Conservation (phyloP, 2,888 invertebrate species). For the Scaptomyza reducta region DNA sequence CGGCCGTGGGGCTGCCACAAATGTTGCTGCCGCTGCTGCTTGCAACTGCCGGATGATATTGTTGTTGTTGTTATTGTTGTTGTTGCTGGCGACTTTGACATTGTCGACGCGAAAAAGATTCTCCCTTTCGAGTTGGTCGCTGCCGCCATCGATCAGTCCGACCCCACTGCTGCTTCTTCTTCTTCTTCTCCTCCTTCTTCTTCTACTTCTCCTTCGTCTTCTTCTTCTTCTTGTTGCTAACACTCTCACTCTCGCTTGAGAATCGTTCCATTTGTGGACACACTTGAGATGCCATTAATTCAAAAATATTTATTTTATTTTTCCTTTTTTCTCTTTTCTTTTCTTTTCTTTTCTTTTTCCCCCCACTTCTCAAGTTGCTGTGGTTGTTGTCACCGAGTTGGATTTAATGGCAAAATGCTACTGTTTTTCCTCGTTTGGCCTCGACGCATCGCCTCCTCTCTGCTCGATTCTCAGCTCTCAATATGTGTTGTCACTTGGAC, state of each 20-base stretch:
- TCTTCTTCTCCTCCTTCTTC: constrained; percentile 12
- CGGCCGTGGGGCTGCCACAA: constrained; percentile 62
- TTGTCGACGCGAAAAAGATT: constrained; percentile 43
- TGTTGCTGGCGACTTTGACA: constrained; percentile 57
- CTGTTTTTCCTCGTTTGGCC: constrained; percentile 51
- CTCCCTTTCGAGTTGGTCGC: constrained; percentile 54
- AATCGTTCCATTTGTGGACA: constrained; percentile 78
- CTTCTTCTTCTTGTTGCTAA: background rate
- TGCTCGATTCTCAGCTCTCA: constrained; percentile 19
- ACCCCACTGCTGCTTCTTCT: constrained; percentile 46
- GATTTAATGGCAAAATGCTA: constrained; percentile 60
- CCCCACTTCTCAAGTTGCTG: constrained; percentile 6
- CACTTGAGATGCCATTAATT: constrained; percentile 80
- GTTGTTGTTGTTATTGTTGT: constrained; percentile 5
- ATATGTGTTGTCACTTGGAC: constrained; percentile 70
- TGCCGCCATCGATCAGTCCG: constrained; percentile 53
- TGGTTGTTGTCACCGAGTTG: constrained; percentile 38
- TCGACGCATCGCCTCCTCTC: constrained; percentile 23
- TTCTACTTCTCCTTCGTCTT: constrained; percentile 9
- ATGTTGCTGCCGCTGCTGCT: constrained; percentile 7
- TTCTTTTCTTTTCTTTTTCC: background rate
- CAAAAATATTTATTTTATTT: constrained; percentile 75
- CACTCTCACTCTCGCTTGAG: constrained; percentile 4
- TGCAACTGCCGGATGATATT: constrained; percentile 20
- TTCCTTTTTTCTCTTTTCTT: background rate